Base-by-base conservation (phyloP, 2,888 invertebrate genomes). In the Cheilosia variabilis region DNA sequence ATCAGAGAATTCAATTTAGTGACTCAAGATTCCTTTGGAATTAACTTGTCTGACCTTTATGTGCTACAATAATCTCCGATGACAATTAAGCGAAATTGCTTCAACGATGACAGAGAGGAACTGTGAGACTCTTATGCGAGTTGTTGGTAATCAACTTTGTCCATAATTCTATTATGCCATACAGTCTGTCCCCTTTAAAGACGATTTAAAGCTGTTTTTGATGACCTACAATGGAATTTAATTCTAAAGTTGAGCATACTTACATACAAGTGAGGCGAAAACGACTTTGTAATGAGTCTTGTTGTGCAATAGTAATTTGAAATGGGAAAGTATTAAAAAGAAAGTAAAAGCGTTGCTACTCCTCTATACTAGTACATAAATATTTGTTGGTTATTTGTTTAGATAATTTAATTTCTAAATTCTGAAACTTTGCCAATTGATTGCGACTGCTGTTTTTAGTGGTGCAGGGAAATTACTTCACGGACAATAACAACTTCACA, bases 11-110 rank as follows among this genome's bases (percentile, higher is more conserved):
- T 81, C 66, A 76, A 77, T 77, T 86, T 45, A 71, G 27, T 81
- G 66, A 66, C 68, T 72, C 60, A 71, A 77, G 77, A 86, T 86
- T 86, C 81, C 66, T 72, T 31, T 19, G 34, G 57, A 72, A 77
- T 81, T 80, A 81, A 86, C 86, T 47, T 22, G 22, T 57, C 47
- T 77, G 86, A 86, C 86, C 86, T 86, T 72, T 73, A 27, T 69
- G 24, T 22, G 41, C 50, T 57, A 47, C 43, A 80, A 69, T 84
- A 84, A 84, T 84, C 80, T 78, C 4, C 43, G 69, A 80, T 66
- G 71, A 60, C 71, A 84, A 80, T 84, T 80, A 84, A 75, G 75
- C 65, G 19, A 84, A 84, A 71, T 76, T 79, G 47, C 34, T 73
- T 75, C 31, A 73, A 62, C 69, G 19, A 50, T 27, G 31, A 63